These are phyloP conservation scores for Ifrita kowaldi DNA, from an alignment of 2,113 vertebrate species.

Conservation along the genomic window DNA sequence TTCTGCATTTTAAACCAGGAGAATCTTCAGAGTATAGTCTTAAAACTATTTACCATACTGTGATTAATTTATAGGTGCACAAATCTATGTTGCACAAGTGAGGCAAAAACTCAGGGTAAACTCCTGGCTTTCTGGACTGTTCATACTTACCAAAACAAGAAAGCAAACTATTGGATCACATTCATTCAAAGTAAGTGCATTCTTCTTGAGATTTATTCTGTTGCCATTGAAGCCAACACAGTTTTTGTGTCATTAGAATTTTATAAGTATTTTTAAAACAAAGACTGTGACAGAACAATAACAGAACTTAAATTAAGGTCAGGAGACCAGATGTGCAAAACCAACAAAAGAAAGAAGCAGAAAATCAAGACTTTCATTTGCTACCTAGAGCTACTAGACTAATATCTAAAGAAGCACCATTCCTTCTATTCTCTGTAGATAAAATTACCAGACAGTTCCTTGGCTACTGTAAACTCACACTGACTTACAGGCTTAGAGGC, in stretches of 20 bases:
- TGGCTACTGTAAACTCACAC: slow-evolving; percentile 37
- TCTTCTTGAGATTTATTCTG: neutral
- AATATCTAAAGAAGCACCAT: neutral
- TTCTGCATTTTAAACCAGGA: neutral
- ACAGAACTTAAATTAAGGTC: neutral
- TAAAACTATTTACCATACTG: neutral
- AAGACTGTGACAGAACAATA: slow-evolving; percentile 6
- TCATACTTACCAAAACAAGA: neutral
- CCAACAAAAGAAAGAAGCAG: neutral
- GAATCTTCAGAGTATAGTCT: neutral
- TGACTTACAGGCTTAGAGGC: neutral
- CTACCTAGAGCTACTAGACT: neutral
- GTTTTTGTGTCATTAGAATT: neutral
- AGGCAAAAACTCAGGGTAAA: neutral
- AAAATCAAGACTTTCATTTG: neutral
- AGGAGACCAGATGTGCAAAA: slow-evolving; percentile 15
- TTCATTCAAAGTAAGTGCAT: neutral
- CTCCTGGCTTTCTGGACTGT: neutral
- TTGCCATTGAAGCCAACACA: neutral
- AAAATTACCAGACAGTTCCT: slow-evolving; percentile 43
- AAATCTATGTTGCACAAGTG: neutral
- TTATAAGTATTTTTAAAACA: slow-evolving; percentile 25
- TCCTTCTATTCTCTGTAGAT: neutral
- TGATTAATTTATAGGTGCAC: neutral
- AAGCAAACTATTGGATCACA: neutral